phyloP scores from a whole-genome alignment of 2,113 vertebrate genomes.

The Catharus fuscescens region DNA sequence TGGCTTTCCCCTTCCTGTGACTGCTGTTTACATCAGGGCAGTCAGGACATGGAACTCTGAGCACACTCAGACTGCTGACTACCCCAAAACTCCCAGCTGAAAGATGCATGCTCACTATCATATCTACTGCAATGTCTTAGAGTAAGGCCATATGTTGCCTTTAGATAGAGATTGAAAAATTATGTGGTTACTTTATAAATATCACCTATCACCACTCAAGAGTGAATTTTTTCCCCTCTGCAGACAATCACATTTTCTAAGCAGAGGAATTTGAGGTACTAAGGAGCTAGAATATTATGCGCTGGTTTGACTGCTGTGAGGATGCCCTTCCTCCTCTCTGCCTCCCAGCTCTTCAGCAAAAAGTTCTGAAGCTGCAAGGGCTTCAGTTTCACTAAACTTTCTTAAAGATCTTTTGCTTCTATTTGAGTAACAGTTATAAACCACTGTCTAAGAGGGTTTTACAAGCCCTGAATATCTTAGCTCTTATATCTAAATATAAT shows the following conservation, averaged over 20 bases:
- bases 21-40: background rate
- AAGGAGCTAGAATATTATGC: background rate
- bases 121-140: background rate
- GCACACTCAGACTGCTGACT: background rate
- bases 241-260: background rate
- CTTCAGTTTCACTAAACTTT: background rate
- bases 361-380: background rate
- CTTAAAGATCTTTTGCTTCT: background rate
- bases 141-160: background rate
- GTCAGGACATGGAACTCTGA: background rate
- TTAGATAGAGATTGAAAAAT: background rate
- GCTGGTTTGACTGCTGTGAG: background rate
- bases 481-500: background rate
- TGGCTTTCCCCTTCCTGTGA: slow-evolving; percentile 42
- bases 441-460: background rate
- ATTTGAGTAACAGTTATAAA: background rate
- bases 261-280: background rate
- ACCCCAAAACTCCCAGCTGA: background rate
- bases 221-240: background rate
- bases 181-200: background rate
- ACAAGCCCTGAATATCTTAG: background rate
- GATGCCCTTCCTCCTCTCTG: background rate
- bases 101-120: background rate
- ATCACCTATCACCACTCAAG: background rate
- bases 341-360: background rate